Evolutionary conservation across 2,888 invertebrate genomes (phyloP), one percentile per base, ranked within the genome.

Genomic region (Danaus chrysippus): DNA sequence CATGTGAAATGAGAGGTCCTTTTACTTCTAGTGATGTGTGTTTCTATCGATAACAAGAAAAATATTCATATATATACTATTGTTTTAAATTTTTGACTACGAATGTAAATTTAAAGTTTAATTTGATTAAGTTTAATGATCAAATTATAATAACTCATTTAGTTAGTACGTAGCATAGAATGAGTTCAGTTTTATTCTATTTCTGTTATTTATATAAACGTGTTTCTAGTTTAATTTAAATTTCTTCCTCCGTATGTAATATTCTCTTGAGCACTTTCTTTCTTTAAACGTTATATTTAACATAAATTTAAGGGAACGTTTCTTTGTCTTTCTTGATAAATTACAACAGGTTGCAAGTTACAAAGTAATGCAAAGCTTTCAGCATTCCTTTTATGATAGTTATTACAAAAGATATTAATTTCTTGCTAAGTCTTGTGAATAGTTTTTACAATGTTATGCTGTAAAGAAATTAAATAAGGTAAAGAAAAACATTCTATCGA

Each of bases 1-100:
- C 82, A 86, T 84, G 85, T 86, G 84, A 85, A 87, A 87, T 86
- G 85, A 83, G 77, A 78, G 74, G 75, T 77, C 44, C 62, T 58
- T 60, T 59, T 57, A 19, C 75, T 64, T 56, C 34, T 79, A 83
- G 81, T 73, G 82, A 72, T 75, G 82, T 54, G 58, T 54, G 12
- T 0, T 13, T 41, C 10, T 44, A 60, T 56, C 60, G 55, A 60
- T 52, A 42, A 9, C 34, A 13, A 42, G 42, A 12, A 8, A 54
- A 41, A 10, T 34, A 9, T n/a, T 13, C 3, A 23, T 23, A 23
- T 23, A 23, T 23, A 12, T 44, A 8, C 8, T n/a, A 8, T 15
- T 17, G 3, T n/a, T n/a, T 17, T 17, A 49, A 10, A 17, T 17
- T 17, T 49, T 10, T 49, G 49, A 9, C 9, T 10, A 17, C 3